Conservation (phyloP, 2,888 invertebrate species). For the Drosophila anomalata region DNA sequence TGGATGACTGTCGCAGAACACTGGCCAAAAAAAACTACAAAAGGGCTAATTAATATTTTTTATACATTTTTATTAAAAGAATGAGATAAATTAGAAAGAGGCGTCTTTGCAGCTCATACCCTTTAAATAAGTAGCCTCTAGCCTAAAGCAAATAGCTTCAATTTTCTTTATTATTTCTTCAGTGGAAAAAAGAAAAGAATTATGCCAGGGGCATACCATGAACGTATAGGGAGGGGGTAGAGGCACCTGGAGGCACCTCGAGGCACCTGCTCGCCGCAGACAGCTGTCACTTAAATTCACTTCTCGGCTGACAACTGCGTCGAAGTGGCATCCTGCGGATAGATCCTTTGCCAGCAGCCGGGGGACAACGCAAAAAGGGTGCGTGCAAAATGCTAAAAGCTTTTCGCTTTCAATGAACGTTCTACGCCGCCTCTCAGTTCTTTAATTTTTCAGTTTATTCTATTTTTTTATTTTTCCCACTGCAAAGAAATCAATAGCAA, state of each 20-base stretch:
- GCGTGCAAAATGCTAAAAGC: constrained; percentile 40
- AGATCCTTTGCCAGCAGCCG: constrained; percentile 9
- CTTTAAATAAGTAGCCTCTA: neutral
- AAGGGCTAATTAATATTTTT: neutral
- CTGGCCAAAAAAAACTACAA: neutral
- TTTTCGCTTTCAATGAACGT: constrained; percentile 45
- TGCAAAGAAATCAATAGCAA: neutral
- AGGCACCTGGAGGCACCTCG: neutral
- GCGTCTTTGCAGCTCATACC: neutral
- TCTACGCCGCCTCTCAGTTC: neutral
- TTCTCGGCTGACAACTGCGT: constrained; percentile 38
- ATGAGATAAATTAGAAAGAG: neutral
- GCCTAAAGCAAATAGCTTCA: neutral
- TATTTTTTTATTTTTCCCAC: constrained; percentile 6
- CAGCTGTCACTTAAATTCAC: constrained; percentile 54
- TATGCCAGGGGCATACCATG: neutral
- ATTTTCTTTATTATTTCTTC: neutral
- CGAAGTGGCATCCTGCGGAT: constrained; percentile 33
- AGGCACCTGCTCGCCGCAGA: constrained; percentile 27
- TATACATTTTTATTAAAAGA: neutral
- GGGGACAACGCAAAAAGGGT: neutral
- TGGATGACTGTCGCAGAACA: constrained; percentile 9
- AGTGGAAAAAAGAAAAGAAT: neutral
- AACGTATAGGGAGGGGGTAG: neutral
- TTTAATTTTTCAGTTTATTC: neutral